Evolutionary conservation across 92 coral and sea anemone genomes (phyloP), one percentile per base, ranked within the genome.

Genomic region (Umimayanthus chanpuru): DNA sequence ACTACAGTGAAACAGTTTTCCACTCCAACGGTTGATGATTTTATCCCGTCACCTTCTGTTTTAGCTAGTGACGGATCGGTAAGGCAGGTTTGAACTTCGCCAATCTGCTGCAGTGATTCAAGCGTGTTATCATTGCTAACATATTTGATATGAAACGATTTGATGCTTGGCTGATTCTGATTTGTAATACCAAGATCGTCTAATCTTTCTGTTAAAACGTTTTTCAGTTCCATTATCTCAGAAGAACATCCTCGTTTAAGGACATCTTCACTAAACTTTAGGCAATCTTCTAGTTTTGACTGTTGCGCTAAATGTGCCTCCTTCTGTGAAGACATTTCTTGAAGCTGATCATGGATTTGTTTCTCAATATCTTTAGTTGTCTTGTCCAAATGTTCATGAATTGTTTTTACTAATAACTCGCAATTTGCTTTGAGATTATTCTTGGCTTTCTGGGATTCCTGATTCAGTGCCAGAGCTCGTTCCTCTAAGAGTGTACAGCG

Each of bases 241-340:
- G 64, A 58, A 36, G 85, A 65, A 58, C 32, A 56, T 6, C 44
- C 21, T 40, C 85, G 85, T 36, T 56, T 44, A 18, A 80, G 85
- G 25, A 80, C 38, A 61, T 65, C 85, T 14, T 80, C 30, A 20
- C 85, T 25, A 65, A 80, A 80, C 47, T 80, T 36, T 30, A 58
- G 23, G 14, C 47, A 80, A 29, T 32, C 64, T 55, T 80, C 47
- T 40, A 55, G 28, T 23, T 80, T 65, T 80, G 64, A 10, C 41
- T 55, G 71, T 28, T 58, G 56, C 28, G 29, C 28, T 0, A 32
- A 21, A 68, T 68, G n/a, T 9, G 8, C 29, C 1, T 28, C 26
- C 29, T 68, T 68, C 74, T 68, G 74, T 5, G 74, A 68, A 0
- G 28, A 5, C 25, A 68, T 68, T n/a, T 11, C 2, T 5, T 68